Evolutionary conservation across 2,797 vertebrate genomes (phyloP).

Genomic region (Emydoidea blandingii): DNA sequence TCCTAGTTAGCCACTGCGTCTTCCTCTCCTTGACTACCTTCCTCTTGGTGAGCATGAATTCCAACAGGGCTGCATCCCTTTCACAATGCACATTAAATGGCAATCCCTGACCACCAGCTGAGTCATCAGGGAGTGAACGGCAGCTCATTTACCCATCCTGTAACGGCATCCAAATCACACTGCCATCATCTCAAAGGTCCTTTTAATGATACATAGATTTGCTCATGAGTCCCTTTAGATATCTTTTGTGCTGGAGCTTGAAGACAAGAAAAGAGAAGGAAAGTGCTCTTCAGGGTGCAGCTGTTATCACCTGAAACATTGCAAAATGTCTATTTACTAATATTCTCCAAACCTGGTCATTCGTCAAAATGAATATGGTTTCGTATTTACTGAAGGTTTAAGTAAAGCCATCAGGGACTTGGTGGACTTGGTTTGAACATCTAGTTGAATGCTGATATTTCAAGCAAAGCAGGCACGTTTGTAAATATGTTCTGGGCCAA

Average conservation of each 20-base stretch:
- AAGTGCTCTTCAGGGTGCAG: neutral
- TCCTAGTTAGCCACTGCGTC: slow-evolving; percentile 67
- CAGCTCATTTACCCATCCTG: neutral
- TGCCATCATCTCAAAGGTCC: neutral
- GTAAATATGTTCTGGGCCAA: neutral
- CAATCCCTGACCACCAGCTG: neutral
- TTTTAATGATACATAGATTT: neutral
- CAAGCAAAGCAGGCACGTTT: neutral
- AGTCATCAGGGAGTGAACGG: neutral
- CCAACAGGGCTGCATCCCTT: slow-evolving; percentile 27
- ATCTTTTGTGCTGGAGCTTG: neutral
- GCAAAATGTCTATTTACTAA: neutral
- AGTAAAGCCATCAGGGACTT: neutral
- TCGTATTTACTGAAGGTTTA: neutral
- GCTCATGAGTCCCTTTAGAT: neutral
- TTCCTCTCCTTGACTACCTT: slow-evolving; percentile 72
- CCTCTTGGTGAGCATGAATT: slow-evolving; percentile 45
- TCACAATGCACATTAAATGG: neutral
- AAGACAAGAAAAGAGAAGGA: neutral
- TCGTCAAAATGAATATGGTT: neutral
- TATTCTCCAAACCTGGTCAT: neutral
- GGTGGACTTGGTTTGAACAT: neutral
- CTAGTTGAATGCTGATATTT: neutral
- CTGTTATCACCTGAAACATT: neutral
- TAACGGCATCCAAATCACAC: neutral